Evolutionary conservation across 2,888 invertebrate genomes (phyloP), one percentile per base, ranked within the genome.

Genomic region (Thereva nobilitata): DNA sequence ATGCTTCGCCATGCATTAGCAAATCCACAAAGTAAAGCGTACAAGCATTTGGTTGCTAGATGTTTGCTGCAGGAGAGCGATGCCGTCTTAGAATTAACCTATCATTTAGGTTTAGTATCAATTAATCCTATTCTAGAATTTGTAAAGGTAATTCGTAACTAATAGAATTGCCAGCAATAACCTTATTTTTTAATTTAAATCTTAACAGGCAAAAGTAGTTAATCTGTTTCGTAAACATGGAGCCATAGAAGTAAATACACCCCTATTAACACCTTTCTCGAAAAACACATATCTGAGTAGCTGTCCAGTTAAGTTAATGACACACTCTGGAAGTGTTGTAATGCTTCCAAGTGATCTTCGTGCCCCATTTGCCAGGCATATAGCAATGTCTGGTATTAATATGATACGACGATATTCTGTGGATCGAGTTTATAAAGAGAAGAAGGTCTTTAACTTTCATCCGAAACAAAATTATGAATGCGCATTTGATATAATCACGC

Each of bases 401-500:
- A 86, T 87, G 73, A 84, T 95, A 75, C 89, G 95, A 71, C 86
- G 97, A 56, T 97, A 92, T 78, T 87, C 90, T 1, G 88, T 97
- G 5, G 95, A 93, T 73, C 86, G 91, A 59, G 95, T 97, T 1
- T 97, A 89, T 76, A 84, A 94, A 67, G 91, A 94, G 76, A 88
- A 89, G 72, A 88, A 89, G 74, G 87, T 88, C 3, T 84, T 84
- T 67, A 93, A 93, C 1, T 90, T 91, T 74, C 94, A 95, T 80
- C 97, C 97, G 0, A 86, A 90, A 70, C 95, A 97, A 81, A 85
- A 92, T 12, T 88, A 89, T 66, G 95, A 96, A 79, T 95, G 95
- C 79, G 93, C 93, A 1, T 96, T 96, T 79, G 97, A 97, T 79
- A 92, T 97, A 68, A 90, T 97, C 40, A 90, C 91, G 4, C 88